These are phyloP conservation scores for Antechinus flavipes DNA, from an alignment of 2,113 vertebrate genomes.

Conservation along the genomic window DNA sequence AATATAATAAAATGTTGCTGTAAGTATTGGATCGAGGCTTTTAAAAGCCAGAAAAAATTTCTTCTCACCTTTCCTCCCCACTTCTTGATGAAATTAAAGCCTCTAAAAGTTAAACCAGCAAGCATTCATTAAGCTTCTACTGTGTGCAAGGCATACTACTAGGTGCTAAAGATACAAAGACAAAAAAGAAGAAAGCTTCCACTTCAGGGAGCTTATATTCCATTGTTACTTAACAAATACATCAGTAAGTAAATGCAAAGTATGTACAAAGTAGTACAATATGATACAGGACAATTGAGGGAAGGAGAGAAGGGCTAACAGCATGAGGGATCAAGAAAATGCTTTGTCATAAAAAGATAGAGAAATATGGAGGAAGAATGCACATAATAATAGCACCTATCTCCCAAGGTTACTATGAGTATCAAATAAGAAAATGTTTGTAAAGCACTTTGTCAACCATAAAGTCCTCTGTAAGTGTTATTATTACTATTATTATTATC, in stretches of 20 bases:
- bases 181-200: background rate
- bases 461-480: background rate
- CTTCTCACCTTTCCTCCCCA: background rate
- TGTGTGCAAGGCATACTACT: background rate
- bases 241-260: background rate
- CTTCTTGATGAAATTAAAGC: background rate
- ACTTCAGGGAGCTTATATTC: background rate
- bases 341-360: background rate
- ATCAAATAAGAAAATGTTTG: background rate
- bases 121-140: background rate
- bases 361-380: background rate
- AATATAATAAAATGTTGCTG: background rate
- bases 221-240: background rate
- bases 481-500: background rate
- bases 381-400: background rate
- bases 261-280: background rate
- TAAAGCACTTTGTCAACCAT: background rate
- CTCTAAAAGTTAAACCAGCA: background rate
- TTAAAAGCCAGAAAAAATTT: background rate
- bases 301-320: background rate
- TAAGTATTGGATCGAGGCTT: background rate
- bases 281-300: background rate
- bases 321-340: background rate
- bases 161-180: background rate
- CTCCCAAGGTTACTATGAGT: background rate